Evolutionary conservation across 2,113 vertebrate genomes (phyloP).

Genomic region (Perccottus glenii): DNA sequence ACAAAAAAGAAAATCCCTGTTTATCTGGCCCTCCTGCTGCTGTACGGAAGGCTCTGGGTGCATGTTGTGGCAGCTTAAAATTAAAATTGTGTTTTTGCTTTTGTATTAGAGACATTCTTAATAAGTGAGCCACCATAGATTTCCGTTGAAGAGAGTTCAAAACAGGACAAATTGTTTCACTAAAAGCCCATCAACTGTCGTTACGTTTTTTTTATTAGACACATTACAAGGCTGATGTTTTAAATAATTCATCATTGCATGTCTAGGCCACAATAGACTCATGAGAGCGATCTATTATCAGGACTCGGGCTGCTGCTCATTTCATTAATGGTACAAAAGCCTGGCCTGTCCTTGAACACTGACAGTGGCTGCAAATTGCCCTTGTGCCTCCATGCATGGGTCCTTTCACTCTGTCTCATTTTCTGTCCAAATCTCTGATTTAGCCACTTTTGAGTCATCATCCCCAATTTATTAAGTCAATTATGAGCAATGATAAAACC

Average conservation of each 20-base stretch:
- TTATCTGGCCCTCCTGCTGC: too few relatives aligned
- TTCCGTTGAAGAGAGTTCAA: too few relatives aligned
- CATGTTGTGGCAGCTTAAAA: too few relatives aligned
- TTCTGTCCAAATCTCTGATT: constrained; percentile 34
- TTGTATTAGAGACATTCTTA: too few relatives aligned
- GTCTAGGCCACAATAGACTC: constrained; percentile 24
- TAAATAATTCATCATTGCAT: constrained; percentile 19
- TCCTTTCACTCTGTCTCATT: constrained; percentile 34
- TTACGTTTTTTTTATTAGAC: not conserved
- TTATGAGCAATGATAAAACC: constrained; percentile 49
- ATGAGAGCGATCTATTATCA: constrained; percentile 37
- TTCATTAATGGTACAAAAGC: constrained; percentile 54
- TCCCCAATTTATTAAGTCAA: constrained; percentile 62
- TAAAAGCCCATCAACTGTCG: too few relatives aligned
- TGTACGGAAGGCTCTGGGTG: too few relatives aligned
- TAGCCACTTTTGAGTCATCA: constrained; percentile 50
- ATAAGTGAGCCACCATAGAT: too few relatives aligned
- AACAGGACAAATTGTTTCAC: too few relatives aligned
- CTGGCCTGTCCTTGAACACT: constrained; percentile 56
- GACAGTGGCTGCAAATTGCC: constrained; percentile 57
- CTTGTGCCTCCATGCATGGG: constrained; percentile 41
- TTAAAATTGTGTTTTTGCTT: too few relatives aligned
- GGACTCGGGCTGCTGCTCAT: constrained; percentile 36
- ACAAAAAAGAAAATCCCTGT: too few relatives aligned
- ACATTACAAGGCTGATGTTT: constrained; percentile 12